Base-by-base conservation (phyloP, 2,888 invertebrate species). In the Agriopis marginaria region DNA sequence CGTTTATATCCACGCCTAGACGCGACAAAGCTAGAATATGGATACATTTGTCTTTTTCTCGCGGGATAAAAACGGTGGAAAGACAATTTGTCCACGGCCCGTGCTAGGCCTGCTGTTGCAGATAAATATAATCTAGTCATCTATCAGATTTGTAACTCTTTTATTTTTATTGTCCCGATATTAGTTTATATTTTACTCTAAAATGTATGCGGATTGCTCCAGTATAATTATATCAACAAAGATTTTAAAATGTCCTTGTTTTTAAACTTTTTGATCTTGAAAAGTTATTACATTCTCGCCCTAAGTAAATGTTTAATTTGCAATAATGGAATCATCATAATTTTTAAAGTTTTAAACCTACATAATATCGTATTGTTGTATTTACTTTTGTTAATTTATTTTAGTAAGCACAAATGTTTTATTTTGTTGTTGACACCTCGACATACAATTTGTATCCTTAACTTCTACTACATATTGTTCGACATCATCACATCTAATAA, bases 321-420 rank as follows among this genome's bases (percentile, higher is more conserved):
- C 86, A 81, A 32, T 87, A 81, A 79, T 75, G 79, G 76, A 81
- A 78, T 79, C 75, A 77, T 83, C 73, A 77, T 86, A 81, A 82
- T 82, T 85, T 89, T 84, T 85, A 88, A 89, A 87, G 5, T 42
- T 58, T 58, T 45, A 7, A 45, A 32, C 58, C 58, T 47, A 58
- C 45, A 32, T 45, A 44, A 86, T 85, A 32, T 32, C 32, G 79
- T 86, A 85, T 86, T 91, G 92, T 93, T 93, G 88, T 92, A 90
- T 89, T 89, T 91, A 90, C 84, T 89, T 91, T 91, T 92, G 93
- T 93, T 93, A 92, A 92, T 92, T 93, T 93, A 92, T 91, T 93
- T 88, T 91, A 89, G 83, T 78, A 86, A 87, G 92, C 94, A 94
- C 94, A 93, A 90, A 91, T 88, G 89, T 90, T 79, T 94, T 90